A percentile compares a stretch with the other conserved stretches of the same genome.
phyloP scores from a whole-genome alignment of 2,797 vertebrate genomes.

The Hafferia zeledoni region DNA sequence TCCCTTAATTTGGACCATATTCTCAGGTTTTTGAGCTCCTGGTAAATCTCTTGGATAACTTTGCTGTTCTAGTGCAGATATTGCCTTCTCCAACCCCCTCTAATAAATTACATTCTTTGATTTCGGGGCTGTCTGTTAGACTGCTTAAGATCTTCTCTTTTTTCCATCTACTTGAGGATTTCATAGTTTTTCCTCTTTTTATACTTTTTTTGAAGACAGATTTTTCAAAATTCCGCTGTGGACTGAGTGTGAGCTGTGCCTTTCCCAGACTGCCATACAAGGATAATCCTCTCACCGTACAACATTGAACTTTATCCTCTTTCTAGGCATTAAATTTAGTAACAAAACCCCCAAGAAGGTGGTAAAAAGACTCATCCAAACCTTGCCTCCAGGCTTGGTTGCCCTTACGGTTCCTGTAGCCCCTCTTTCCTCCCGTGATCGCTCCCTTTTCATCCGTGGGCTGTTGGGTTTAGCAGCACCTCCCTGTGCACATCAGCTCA shows the following conservation, averaged over 20 bases:
- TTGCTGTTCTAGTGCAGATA: neutral
- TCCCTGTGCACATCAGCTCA: neutral
- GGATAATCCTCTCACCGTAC: neutral
- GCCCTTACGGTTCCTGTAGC: neutral
- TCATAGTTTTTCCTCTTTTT: neutral
- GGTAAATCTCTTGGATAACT: neutral
- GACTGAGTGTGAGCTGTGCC: neutral
- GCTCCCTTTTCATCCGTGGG: neutral
- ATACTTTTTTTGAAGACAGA: neutral
- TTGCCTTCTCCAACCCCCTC: neutral
- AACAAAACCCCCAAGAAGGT: neutral
- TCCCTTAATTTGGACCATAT: neutral
- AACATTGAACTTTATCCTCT: slow-evolving; percentile 28
- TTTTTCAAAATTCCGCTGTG: neutral
- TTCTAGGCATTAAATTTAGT: slow-evolving; percentile 10
- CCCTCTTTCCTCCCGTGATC: neutral
- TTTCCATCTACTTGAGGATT: neutral
- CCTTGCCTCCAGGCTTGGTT: neutral
- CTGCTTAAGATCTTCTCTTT: neutral
- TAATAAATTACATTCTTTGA: neutral
- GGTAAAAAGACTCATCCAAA: neutral
- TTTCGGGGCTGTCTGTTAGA: slow-evolving; percentile 7
- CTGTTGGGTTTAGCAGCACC: neutral
- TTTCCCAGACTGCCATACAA: neutral
- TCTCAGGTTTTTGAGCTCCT: neutral